These are phyloP conservation scores for Bemisia tabaci DNA, from an alignment of 1,140 invertebrate genomes.

Conservation along the genomic window DNA sequence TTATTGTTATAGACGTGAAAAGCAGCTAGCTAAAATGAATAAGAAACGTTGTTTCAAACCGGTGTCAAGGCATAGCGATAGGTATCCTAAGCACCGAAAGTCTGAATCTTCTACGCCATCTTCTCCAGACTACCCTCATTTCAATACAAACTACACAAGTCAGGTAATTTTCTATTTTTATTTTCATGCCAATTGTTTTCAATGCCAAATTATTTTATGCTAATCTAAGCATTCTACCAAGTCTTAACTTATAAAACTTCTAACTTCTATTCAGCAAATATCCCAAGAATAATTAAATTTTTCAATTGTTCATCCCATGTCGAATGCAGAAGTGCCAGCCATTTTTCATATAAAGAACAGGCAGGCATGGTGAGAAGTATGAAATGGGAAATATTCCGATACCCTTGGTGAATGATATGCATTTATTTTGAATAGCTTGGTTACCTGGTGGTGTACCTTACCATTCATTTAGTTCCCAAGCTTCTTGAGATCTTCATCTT, in stretches of 20 bases:
- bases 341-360: too few relatives aligned
- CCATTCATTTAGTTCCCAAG: too few relatives aligned
- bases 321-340: too few relatives aligned
- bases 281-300: not conserved
- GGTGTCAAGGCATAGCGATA: slow-evolving; percentile 43
- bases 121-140: slow-evolving; percentile 6
- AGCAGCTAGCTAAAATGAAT: slow-evolving; percentile 37
- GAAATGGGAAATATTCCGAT: too few relatives aligned
- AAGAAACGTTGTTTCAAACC: slow-evolving; percentile 46
- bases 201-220: slow-evolving; percentile 10
- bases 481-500: too few relatives aligned
- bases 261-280: not conserved
- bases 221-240: too few relatives aligned
- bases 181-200: slow-evolving; percentile 14
- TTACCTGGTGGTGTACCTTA: too few relatives aligned
- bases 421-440: too few relatives aligned
- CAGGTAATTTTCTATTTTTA: slow-evolving; percentile 2
- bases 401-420: too few relatives aligned
- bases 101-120: slow-evolving; percentile 28
- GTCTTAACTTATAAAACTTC: too few relatives aligned
- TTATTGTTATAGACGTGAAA: slow-evolving; percentile 36
- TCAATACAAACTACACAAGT: slow-evolving; percentile 7
- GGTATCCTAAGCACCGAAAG: slow-evolving; percentile 35
- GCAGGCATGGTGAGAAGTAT: too few relatives aligned
- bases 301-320: too few relatives aligned